Evolutionary conservation across 35 echinoderm and acorn worm genomes (phyloP).

Genomic region (Anneissia japonica): DNA sequence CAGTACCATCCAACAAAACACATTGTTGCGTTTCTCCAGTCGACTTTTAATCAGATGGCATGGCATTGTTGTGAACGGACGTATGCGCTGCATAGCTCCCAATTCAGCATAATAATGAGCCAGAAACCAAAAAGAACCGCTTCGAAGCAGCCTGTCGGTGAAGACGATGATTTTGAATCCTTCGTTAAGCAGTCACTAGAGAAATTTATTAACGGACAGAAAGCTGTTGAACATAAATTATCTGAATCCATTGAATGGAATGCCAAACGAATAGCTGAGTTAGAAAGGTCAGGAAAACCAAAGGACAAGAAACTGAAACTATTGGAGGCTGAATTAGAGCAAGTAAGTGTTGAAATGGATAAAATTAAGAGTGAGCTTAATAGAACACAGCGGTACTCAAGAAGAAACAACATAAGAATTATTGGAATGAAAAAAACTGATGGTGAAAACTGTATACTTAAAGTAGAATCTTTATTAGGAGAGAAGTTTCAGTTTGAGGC

Average conservation of each 20-base stretch:
- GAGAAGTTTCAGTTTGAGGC: neutral
- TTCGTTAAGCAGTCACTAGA: neutral
- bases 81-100: no score
- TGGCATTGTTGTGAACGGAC: no score
- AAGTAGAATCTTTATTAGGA: neutral
- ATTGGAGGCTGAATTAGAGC: no score
- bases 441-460: neutral
- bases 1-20: constrained; percentile 60
- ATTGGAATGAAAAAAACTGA: constrained; percentile 2
- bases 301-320: no score
- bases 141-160: no score
- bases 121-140: no score
- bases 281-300: no score
- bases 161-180: no score
- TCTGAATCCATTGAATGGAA: neutral
- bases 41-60: constrained; percentile 24
- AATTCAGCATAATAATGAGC: no score
- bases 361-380: neutral
- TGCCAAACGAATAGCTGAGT: no score
- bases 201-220: neutral
- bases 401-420: constrained; percentile 15
- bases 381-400: neutral
- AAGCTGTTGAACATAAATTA: neutral
- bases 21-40: constrained; percentile 22
- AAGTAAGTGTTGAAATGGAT: neutral